These are phyloP conservation scores for Rhagologus leucostigma DNA, from an alignment of 2,113 vertebrate genomes.

Conservation along the genomic window DNA sequence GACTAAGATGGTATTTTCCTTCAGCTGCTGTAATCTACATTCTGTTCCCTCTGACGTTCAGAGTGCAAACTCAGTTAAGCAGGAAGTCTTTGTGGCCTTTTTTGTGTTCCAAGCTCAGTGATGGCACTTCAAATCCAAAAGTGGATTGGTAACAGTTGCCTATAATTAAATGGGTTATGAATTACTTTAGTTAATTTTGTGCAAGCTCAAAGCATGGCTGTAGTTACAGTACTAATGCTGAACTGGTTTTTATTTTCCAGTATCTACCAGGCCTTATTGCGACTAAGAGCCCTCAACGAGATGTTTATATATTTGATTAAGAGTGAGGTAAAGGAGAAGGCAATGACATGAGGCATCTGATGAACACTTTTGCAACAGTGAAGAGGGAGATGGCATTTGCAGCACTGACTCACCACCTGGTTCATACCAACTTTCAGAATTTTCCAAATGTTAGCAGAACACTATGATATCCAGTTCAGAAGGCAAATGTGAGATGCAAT, in stretches of 20 bases:
- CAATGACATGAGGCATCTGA: rapidly evolving
- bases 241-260: background rate
- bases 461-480: background rate
- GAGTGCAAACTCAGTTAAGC: background rate
- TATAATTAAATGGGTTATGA: background rate
- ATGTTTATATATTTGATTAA: background rate
- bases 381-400: background rate
- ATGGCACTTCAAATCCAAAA: background rate
- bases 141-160: background rate
- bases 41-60: background rate
- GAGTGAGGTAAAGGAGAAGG: background rate
- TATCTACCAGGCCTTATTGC: background rate
- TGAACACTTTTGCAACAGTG: background rate
- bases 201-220: background rate
- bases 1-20: background rate
- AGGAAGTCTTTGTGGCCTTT: background rate
- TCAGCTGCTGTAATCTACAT: background rate
- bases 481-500: background rate
- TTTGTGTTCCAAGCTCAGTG: background rate
- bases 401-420: background rate
- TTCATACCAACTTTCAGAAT: background rate
- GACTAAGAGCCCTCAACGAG: background rate
- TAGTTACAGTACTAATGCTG: background rate
- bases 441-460: background rate
- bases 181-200: background rate